Conservation (phyloP, 1,140 invertebrate species). For the Solenopsis invicta region DNA sequence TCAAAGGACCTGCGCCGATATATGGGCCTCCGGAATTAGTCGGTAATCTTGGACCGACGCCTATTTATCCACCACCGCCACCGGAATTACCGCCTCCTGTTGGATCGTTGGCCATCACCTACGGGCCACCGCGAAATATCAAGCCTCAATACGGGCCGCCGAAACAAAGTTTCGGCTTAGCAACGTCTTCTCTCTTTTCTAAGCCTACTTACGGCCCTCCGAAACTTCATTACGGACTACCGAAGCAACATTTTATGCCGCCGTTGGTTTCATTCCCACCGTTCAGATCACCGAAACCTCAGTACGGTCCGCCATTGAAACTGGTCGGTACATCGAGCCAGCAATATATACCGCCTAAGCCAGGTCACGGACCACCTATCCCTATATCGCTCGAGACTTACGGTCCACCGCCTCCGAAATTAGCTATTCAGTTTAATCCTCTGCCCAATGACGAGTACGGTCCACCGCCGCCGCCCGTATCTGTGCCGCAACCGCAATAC, state of each 20-base stretch:
- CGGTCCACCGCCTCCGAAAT: constrained; percentile 83
- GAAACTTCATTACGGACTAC: constrained; percentile 85
- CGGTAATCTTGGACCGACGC: constrained; percentile 82
- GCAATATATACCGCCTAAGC: constrained; percentile 80
- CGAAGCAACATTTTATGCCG: constrained; percentile 86
- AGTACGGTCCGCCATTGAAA: constrained; percentile 87
- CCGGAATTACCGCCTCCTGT: constrained; percentile 83
- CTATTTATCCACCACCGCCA: constrained; percentile 83
- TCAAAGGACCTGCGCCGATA: constrained; percentile 82
- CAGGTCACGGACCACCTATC: constrained; percentile 80
- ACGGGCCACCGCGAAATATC: constrained; percentile 80
- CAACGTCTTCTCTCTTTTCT: constrained; percentile 76
- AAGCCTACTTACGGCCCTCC: constrained; percentile 86
- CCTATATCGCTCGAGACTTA: constrained; percentile 83
- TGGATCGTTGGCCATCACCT: constrained; percentile 81
- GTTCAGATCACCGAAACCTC: constrained; percentile 78
- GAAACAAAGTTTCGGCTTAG: constrained; percentile 84
- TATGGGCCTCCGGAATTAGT: constrained; percentile 84
- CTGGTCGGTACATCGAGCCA: constrained; percentile 78
- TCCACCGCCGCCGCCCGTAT: constrained; percentile 81
- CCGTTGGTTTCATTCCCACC: constrained; percentile 77
- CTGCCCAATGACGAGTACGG: constrained; percentile 85
- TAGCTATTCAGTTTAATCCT: constrained; percentile 85
- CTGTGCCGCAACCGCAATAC: constrained; percentile 79
- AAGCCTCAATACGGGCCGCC: constrained; percentile 85